Evolutionary conservation across 2,797 vertebrate species (phyloP), one percentile per base, ranked within the genome.

Genomic region (Sebastes miniatus): DNA sequence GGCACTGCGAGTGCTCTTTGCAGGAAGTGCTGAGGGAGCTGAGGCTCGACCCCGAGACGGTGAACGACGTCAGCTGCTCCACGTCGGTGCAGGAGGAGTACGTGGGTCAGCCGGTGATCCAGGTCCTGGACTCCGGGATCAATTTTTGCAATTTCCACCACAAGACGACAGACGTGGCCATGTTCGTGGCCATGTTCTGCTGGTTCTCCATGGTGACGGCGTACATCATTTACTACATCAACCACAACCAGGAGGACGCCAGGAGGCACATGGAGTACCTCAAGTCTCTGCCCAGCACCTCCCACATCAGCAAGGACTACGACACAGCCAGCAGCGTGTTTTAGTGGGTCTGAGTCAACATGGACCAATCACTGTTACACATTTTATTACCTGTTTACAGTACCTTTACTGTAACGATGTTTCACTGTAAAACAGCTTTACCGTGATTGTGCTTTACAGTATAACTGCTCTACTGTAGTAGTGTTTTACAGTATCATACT

Each of bases 171-270:
- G 97, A 98, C 14, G 96, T 98, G 2, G 97, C 97, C 92, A 98
- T 98, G 97, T 95, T 99, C 27, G 96, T 98, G 90, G 97, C 97
- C 93, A 98, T 98, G 98, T 98, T 98, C 94, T 97, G 97, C 95
- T 99, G 98, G 98, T 98, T 99, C 96, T 96, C 97, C 91, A 98
- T 97, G 97, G 97, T 98, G 91, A 98, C 97, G 24, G 97, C 97
- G 0, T 98, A 98, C 0, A 96, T 98, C 77, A 95, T 98, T 32
- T 98, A 97, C 84, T 98, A 98, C 0, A 97, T 98, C 85, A 95
- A 96, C 84, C 97, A 98, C 94, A 98, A 98, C 87, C 97, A 97
- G 89, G 97, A 98, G 90, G 98, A 98, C 36, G 96, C 97, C 4
- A 94, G 96, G 86, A 95, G 97, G 81, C 97, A 98, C 95, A 96